These are phyloP conservation scores for Melanotus villosus DNA, from an alignment of 2,888 invertebrate species.

Conservation along the genomic window DNA sequence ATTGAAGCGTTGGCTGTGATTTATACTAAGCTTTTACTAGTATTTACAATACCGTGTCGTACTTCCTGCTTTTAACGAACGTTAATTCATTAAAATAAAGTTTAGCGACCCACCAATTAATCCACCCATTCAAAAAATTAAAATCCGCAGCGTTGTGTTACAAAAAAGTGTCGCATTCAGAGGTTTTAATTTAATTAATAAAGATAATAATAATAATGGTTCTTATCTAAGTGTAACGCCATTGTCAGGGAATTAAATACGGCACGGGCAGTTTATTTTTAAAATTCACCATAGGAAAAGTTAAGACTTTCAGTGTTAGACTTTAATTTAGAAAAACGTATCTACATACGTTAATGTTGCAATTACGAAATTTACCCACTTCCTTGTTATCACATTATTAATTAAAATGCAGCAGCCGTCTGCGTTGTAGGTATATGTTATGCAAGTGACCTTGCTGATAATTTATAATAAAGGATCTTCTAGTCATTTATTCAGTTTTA, in stretches of 20 bases:
- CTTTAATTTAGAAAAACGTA: neutral
- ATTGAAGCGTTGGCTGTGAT: neutral
- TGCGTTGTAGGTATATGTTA: neutral
- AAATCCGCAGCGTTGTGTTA: neutral
- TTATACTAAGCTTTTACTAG: neutral
- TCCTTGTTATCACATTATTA: conserved; percentile 25
- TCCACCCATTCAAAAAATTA: neutral
- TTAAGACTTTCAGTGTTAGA: neutral
- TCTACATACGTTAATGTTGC: conserved; percentile 13
- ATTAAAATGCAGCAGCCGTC: conserved; percentile 7
- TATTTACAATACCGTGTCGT: conserved; percentile 22
- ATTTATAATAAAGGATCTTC: conserved; percentile 15
- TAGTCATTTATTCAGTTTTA: neutral
- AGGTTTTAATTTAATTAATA: neutral
- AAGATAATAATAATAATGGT: neutral
- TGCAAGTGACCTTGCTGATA: conserved; percentile 27
- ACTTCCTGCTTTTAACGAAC: conserved; percentile 34
- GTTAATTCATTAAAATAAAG: conserved; percentile 16
- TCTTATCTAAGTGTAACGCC: neutral
- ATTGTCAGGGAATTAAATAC: neutral
- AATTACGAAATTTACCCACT: conserved; percentile 25
- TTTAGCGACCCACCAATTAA: neutral
- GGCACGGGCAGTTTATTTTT: neutral
- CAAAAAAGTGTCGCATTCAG: neutral
- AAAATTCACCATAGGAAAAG: too few relatives aligned